Percentiles rank a stretch among this genome's conserved stretches.
phyloP scores from a whole-genome alignment of 2,797 vertebrate genomes.

The Cynodonichthys magdalenae region DNA sequence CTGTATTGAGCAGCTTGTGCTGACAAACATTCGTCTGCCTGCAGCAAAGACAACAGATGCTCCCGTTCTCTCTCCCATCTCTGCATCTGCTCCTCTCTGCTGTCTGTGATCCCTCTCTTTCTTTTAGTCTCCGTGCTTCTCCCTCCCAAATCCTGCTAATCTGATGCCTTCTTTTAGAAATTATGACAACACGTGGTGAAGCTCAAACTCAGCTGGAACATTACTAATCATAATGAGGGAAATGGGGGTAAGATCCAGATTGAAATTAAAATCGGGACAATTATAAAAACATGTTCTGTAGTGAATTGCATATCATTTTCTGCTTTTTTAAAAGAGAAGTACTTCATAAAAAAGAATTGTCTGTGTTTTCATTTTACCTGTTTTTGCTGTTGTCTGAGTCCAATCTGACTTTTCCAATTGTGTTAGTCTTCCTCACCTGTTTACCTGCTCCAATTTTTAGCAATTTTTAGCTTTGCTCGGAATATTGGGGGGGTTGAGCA shows the following conservation, averaged over 20 bases:
- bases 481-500: no score
- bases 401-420: neutral
- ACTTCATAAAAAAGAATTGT: no score
- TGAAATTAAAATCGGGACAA: neutral
- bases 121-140: neutral
- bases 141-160: neutral
- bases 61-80: neutral
- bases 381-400: no score
- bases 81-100: neutral
- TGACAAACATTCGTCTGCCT: slow-evolving; percentile 52
- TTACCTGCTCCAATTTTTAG: neutral
- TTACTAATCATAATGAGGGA: neutral
- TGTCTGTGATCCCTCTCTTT: neutral
- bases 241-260: neutral
- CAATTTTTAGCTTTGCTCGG: neutral
- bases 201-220: neutral
- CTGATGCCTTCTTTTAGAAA: neutral
- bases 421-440: neutral
- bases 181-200: neutral
- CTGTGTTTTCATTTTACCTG: no score
- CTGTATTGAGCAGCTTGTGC: slow-evolving; percentile 49
- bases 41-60: slow-evolving; percentile 9
- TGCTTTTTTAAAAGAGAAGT: neutral
- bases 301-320: neutral
- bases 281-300: no score